Evolutionary conservation across 1,140 invertebrate genomes (phyloP).

Genomic region (Eurosta solidaginis): DNA sequence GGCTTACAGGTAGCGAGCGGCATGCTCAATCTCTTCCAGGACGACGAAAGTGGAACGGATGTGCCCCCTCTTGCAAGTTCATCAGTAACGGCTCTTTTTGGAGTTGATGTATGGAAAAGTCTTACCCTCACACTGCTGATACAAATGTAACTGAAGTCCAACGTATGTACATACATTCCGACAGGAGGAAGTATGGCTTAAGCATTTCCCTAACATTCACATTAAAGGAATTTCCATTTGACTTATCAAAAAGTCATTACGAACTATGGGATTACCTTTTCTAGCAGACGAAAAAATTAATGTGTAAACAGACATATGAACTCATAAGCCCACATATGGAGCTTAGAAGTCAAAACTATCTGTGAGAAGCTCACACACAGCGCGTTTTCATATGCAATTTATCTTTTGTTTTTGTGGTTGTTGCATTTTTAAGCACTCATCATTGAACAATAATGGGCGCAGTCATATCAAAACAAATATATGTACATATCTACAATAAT

Average conservation of each 20-base stretch:
- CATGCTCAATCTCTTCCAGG: no score
- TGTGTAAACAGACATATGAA: not conserved
- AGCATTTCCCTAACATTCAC: not conserved
- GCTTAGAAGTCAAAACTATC: not conserved
- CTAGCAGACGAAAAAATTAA: not conserved
- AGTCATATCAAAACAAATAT: not conserved
- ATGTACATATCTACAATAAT: not conserved
- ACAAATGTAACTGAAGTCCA: no score
- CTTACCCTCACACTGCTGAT: no score
- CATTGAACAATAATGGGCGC: slow-evolving; percentile 2
- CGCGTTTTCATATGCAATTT: not conserved
- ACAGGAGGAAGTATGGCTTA: no score
- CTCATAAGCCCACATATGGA: not conserved
- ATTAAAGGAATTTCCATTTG: not conserved
- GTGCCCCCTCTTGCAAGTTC: no score
- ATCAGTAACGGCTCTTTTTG: no score
- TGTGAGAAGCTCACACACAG: not conserved
- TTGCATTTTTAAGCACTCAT: not conserved
- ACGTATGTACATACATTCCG: no score
- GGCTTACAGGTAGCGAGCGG: no score
- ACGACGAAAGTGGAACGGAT: no score
- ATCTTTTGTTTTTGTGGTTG: not conserved
- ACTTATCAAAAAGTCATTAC: not conserved
- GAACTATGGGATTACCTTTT: not conserved
- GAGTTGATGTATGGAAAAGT: no score